Evolutionary conservation across 2,797 vertebrate genomes (phyloP).

Genomic region (Hemitrygon akajei): DNA sequence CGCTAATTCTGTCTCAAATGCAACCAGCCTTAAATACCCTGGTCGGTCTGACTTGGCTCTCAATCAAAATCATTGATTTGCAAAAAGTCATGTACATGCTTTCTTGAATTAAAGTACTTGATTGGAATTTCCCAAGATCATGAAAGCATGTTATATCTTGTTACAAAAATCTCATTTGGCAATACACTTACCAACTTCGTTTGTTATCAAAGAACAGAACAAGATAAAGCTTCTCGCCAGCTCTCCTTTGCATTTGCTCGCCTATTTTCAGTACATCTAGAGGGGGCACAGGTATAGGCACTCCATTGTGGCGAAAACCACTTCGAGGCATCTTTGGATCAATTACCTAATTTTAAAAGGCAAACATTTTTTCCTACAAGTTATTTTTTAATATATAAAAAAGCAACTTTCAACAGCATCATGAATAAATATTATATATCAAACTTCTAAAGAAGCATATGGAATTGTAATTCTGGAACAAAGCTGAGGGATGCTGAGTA

Average conservation of each 20-base stretch:
- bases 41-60: background rate
- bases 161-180: background rate
- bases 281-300: constrained; percentile 88
- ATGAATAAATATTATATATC: no score
- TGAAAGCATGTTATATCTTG: no score
- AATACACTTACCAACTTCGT: constrained; percentile 82
- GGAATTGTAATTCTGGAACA: background rate
- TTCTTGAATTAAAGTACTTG: no score
- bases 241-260: constrained; percentile 97
- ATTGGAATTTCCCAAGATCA: no score
- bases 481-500: background rate
- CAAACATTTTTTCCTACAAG: background rate
- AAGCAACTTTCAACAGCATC: background rate
- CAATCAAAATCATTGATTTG: background rate
- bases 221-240: constrained; percentile 86
- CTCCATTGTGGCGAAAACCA: constrained; percentile 92
- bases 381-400: background rate
- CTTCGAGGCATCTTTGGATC: constrained; percentile 95
- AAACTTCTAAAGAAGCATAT: background rate
- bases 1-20: no score
- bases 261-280: constrained; percentile 88
- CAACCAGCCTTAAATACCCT: background rate
- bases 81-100: no score
- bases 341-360: constrained; percentile 68
- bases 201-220: constrained; percentile 98